Conservation (phyloP, 2,113 vertebrate species). For the Lynx canadensis region DNA sequence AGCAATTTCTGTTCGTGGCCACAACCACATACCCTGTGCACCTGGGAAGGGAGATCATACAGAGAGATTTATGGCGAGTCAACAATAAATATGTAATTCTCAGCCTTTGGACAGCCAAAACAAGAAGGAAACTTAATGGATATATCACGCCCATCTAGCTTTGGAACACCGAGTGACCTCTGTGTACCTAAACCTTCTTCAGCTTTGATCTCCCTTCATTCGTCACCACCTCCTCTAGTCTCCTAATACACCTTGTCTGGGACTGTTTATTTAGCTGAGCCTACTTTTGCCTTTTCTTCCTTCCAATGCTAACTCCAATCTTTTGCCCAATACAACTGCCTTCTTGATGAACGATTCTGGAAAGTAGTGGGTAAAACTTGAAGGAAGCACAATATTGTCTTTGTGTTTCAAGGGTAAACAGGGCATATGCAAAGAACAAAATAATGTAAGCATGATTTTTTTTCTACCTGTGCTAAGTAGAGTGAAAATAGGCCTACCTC, state of each 20-base stretch:
- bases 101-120: neutral
- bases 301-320: neutral
- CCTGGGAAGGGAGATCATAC: neutral
- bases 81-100: neutral
- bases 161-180: neutral
- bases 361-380: slow-evolving; percentile 18
- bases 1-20: neutral
- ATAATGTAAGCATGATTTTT: neutral
- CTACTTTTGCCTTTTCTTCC: neutral
- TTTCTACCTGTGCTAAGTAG: neutral
- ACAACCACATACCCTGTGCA: neutral
- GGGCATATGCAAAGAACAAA: neutral
- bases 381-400: slow-evolving; percentile 24
- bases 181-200: neutral
- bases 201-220: neutral
- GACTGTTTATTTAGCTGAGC: neutral
- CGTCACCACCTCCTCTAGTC: neutral
- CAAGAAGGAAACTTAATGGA: neutral
- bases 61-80: neutral
- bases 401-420: slow-evolving; percentile 15
- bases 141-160: neutral
- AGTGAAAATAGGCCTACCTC: slow-evolving; percentile 29
- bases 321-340: neutral
- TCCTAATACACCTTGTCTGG: neutral
- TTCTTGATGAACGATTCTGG: neutral